Base-by-base conservation (phyloP, 2,113 vertebrate genomes). In the Typhlomys cinereus region DNA sequence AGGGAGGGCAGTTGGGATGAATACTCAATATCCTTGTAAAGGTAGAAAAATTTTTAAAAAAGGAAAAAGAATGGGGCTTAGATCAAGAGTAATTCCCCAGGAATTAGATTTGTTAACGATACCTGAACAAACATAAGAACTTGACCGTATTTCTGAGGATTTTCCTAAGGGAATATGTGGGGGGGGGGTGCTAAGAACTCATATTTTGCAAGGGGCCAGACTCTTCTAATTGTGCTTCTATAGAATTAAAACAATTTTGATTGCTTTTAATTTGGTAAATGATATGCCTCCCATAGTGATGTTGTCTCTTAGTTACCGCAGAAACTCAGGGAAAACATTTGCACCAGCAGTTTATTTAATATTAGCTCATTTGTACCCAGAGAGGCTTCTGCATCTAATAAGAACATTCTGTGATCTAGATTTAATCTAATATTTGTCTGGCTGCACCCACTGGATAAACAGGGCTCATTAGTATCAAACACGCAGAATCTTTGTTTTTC, bases 341-440 rank as follows among this genome's bases (percentile, higher is more conserved):
- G 31, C 34, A 88, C 21, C n/a, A 62, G 18, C 2, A 66, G 80
- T 95, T 78, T 94, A 13, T 87, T 90, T 93, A 92, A 23, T 79
- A 39, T 92, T 69, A 86, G 50, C 91, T 85, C 74, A 67, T 94
- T 76, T 90, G 48, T 78, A 91, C 66, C 64, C 80, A 95, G 20
- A 94, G 85, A 88, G 36, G 50, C 44, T 50, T 84, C 79, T 48
- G 52, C 18, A 36, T 66, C 91, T 88, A 84, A 85, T 36, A 91
- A 89, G 89, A 94, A 41, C 41, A 95, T 94, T 92, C 11, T 92
- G 82, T 96, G 94, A 94, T 92, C 89, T 48, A 41, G 80, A 85
- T 92, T 93, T 70, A 83, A 82, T 95, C 87, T 78, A 96, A 94
- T 97, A 95, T 90, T 62, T 94, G 79, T 92, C 34, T 70, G 25